Conservation (phyloP, 2,113 vertebrate genomes). For the Hippocampus abdominalis region DNA sequence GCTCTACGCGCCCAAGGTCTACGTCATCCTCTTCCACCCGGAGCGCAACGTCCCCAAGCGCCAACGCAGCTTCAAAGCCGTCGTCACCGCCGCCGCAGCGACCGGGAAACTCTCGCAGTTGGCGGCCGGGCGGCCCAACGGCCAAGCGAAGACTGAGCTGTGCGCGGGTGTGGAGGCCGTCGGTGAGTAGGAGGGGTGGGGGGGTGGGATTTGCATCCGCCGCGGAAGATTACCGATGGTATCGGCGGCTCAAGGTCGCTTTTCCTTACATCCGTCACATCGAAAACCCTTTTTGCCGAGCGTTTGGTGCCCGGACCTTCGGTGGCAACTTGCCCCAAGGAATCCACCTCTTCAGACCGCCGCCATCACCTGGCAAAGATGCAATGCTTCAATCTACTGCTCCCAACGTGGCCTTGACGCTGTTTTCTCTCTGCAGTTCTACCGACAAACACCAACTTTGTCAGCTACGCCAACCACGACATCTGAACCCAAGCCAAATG, state of each 20-base stretch:
- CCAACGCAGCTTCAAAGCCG: conserved; percentile 96
- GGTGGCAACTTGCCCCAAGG: too few relatives aligned
- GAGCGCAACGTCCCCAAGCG: conserved; percentile 96
- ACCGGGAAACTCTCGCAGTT: conserved; percentile 93
- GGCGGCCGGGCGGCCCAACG: conserved; percentile 90
- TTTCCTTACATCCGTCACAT: neutral
- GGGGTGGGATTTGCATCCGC: neutral
- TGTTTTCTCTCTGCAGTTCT: conserved; percentile 73
- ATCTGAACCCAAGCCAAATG: conserved; percentile 67
- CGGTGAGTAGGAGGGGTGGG: conserved; percentile 73
- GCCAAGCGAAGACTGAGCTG: conserved; percentile 93
- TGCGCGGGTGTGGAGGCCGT: conserved; percentile 92
- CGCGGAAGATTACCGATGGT: neutral
- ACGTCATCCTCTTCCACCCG: conserved; percentile 95
- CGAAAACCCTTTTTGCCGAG: too few relatives aligned
- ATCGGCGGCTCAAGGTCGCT: neutral
- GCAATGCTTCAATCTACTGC: too few relatives aligned
- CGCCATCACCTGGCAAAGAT: too few relatives aligned
- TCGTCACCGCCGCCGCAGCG: conserved; percentile 95
- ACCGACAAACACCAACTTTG: conserved; percentile 90
- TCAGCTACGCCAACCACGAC: conserved; percentile 95
- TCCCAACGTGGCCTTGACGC: neutral
- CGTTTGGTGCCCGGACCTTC: too few relatives aligned
- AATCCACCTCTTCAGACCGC: too few relatives aligned
- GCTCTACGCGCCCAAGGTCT: conserved; percentile 98